Percentiles rank a stretch among this genome's conserved stretches.
These are phyloP conservation scores for Heliconius cydno DNA, from an alignment of 2,888 invertebrate genomes.

Conservation along the genomic window DNA sequence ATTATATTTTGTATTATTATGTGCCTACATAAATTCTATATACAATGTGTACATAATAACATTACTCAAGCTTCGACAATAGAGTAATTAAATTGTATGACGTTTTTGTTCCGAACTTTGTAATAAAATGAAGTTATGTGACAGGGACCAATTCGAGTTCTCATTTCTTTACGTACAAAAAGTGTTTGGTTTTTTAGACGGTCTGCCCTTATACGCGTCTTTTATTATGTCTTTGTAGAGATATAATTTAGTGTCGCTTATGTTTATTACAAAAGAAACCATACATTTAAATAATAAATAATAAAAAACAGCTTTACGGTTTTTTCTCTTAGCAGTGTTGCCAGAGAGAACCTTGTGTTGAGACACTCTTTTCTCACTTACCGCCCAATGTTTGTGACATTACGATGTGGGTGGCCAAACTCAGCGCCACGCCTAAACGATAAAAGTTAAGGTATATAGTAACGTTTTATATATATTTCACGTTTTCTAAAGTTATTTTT, in stretches of 20 bases:
- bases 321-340: too few species aligned
- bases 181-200: not conserved
- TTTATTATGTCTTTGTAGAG: not conserved
- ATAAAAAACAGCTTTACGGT: too few species aligned
- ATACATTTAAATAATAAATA: not conserved
- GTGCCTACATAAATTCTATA: not conserved
- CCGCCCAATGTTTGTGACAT: too few species aligned
- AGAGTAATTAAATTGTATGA: constrained; percentile 8
- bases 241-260: not conserved
- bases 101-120: not conserved
- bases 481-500: too few species aligned
- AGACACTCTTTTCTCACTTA: too few species aligned
- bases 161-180: not conserved
- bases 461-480: too few species aligned
- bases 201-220: not conserved
- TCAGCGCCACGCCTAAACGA: too few species aligned
- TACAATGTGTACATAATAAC: not conserved
- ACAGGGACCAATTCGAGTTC: constrained; percentile 3
- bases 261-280: not conserved
- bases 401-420: too few species aligned
- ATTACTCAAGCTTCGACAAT: constrained; percentile 14
- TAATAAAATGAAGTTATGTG: constrained; percentile 17
- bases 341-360: too few species aligned
- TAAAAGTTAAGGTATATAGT: too few species aligned
- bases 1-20: too few species aligned